Conservation (phyloP, 2,888 invertebrate species). For the Eupithecia pulchellata region DNA sequence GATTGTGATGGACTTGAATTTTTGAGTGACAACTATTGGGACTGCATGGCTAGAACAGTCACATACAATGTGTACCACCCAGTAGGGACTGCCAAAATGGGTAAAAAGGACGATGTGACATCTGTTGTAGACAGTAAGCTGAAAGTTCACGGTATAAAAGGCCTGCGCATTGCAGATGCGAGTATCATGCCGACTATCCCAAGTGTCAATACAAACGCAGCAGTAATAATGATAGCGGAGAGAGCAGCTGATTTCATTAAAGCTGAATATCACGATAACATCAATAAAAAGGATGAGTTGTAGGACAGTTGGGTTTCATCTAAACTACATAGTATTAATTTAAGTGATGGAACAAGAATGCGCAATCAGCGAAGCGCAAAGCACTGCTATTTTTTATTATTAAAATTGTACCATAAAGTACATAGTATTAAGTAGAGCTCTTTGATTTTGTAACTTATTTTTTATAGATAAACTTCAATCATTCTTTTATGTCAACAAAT, state of each 20-base stretch:
- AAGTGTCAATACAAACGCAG: slow-evolving; percentile 75
- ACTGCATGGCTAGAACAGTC: slow-evolving; percentile 75
- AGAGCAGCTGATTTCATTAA: slow-evolving; percentile 76
- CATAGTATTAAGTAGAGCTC: too few relatives aligned
- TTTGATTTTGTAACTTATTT: background rate
- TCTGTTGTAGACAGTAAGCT: slow-evolving; percentile 69
- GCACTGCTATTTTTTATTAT: too few relatives aligned
- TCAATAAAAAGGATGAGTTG: slow-evolving; percentile 62
- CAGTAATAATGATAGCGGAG: slow-evolving; percentile 79
- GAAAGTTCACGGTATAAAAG: slow-evolving; percentile 62
- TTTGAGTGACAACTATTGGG: slow-evolving; percentile 70
- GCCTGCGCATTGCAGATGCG: slow-evolving; percentile 73
- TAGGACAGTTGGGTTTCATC: slow-evolving; percentile 42
- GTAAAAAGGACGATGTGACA: slow-evolving; percentile 57
- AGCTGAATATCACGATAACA: slow-evolving; percentile 53
- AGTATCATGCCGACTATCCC: slow-evolving; percentile 78
- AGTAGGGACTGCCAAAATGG: slow-evolving; percentile 78
- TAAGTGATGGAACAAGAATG: background rate
- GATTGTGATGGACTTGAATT: slow-evolving; percentile 69
- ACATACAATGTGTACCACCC: slow-evolving; percentile 79
- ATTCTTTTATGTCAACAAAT: slow-evolving; percentile 4
- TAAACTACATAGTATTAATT: background rate
- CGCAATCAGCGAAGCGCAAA: too few relatives aligned
- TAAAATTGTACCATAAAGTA: too few relatives aligned
- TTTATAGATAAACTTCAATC: background rate